Evolutionary conservation across 2,888 invertebrate species (phyloP), one percentile per base, ranked within the genome.

Genomic region (Xestia c-nigrum): DNA sequence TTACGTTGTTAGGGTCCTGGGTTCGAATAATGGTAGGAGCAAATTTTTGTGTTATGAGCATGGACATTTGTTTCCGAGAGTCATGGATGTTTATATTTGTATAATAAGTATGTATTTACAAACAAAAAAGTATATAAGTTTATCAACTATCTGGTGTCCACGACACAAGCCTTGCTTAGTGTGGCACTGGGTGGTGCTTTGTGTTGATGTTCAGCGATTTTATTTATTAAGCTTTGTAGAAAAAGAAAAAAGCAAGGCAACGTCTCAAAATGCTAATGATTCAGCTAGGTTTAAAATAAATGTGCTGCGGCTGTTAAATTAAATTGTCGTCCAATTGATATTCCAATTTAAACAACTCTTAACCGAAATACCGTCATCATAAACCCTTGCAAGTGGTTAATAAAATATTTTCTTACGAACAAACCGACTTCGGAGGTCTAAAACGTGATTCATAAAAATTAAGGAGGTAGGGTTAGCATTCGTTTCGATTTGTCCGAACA

Each of bases 391-490:
- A 75, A 82, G 76, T 55, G 83, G 72, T 84, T 71, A 77, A 74
- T 83, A 74, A 85, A 81, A 78, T 81, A 84, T 84, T 81, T 80
- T 76, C 85, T 84, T 64, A 38, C 12, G 63, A 40, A 64, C 69
- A 43, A 80, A 72, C 74, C 47, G 66, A 84, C 57, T 84, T 71
- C 46, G 46, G 72, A 69, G 46, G 66, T 83, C 68, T 78, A 69
- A 86, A 87, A 81, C 83, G 87, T 84, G 86, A 83, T 72, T 81
- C 79, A 86, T 86, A 87, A 87, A 87, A 86, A 87, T 86, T 85
- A 52, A 72, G 12, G 66, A 75, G 74, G 78, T 66, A 79, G 80
- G 80, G 76, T 78, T 67, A 65, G 7, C 43, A 64, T 14, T 14
- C 43, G 9, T 61, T 43, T 4, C 4, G 40, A 43, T 64, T 64